Percentiles rank a stretch among this genome's conserved stretches.
These are phyloP conservation scores for Pelosia muscerda DNA, from an alignment of 2,888 invertebrate genomes.

Conservation along the genomic window DNA sequence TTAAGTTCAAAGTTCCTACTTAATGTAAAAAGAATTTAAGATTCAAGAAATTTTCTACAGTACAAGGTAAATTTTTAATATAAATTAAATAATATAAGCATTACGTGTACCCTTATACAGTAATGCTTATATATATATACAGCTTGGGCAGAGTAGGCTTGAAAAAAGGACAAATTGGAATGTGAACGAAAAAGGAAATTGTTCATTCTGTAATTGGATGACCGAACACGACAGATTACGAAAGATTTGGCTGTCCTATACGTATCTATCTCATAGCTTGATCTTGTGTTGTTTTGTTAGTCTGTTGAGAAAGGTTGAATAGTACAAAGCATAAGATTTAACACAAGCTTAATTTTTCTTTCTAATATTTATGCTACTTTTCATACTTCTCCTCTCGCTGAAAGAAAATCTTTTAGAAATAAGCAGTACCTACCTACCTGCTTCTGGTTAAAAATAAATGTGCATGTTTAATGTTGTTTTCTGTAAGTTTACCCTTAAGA, in stretches of 20 bases:
- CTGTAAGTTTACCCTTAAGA: neutral
- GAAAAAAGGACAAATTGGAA: too few species aligned
- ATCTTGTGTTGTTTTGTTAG: neutral
- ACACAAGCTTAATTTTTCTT: neutral
- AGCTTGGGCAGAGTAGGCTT: neutral
- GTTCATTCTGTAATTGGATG: slow-evolving; percentile 1
- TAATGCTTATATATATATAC: too few species aligned
- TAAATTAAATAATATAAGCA: neutral
- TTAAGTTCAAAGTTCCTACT: too few species aligned
- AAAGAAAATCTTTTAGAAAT: too few species aligned
- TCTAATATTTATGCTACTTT: neutral
- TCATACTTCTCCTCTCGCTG: too few species aligned
- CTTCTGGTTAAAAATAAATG: neutral
- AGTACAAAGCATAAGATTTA: neutral
- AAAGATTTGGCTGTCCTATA: neutral
- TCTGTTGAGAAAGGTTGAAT: neutral
- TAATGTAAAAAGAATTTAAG: too few species aligned
- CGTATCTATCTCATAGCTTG: neutral
- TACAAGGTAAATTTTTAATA: neutral
- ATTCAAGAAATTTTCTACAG: neutral
- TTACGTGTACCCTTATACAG: neutral
- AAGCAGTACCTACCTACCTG: too few species aligned
- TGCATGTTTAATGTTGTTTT: neutral
- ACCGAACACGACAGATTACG: neutral
- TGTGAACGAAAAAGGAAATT: slow-evolving; percentile 3